Percentiles rank a stretch among this genome's conserved stretches.
These are phyloP conservation scores for Phenganax subtilis DNA, from an alignment of 92 coral and sea anemone genomes.

Conservation along the genomic window DNA sequence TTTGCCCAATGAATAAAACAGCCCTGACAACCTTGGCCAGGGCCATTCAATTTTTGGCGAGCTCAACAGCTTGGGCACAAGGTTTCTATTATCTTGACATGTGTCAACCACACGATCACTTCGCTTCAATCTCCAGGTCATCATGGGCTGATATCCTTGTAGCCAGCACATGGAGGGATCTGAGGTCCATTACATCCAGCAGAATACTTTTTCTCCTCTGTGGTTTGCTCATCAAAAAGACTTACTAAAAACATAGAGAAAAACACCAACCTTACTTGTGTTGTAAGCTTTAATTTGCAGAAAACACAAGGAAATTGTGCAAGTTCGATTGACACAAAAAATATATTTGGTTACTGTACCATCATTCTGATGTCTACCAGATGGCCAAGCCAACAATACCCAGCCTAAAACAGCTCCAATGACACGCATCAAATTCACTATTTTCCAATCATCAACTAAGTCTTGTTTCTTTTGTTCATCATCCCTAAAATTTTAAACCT, in stretches of 20 bases:
- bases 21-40: too few species aligned
- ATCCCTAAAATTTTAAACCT: slow-evolving; percentile 49
- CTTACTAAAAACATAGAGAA: slow-evolving; percentile 23
- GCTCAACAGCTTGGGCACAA: background rate
- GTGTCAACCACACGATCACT: background rate
- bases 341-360: slow-evolving; percentile 29
- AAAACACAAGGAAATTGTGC: too few species aligned
- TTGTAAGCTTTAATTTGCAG: too few species aligned
- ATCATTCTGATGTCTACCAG: slow-evolving; percentile 77
- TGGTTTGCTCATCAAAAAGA: slow-evolving; percentile 27
- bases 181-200: slow-evolving; percentile 32
- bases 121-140: background rate
- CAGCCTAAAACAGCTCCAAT: slow-evolving; percentile 91
- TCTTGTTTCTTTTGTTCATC: slow-evolving; percentile 54
- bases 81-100: background rate
- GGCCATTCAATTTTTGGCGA: too few species aligned
- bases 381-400: slow-evolving; percentile 76
- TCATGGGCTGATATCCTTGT: slow-evolving; percentile 31
- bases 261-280: background rate
- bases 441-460: slow-evolving; percentile 84
- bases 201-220: slow-evolving; percentile 16
- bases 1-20: too few species aligned
- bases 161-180: slow-evolving; percentile 14
- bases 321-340: background rate
- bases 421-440: slow-evolving; percentile 94